A percentile compares a stretch with the other conserved stretches of the same genome.
Evolutionary conservation across 2,797 vertebrate species (phyloP).

Genomic region (Coracias cyanogaster): DNA sequence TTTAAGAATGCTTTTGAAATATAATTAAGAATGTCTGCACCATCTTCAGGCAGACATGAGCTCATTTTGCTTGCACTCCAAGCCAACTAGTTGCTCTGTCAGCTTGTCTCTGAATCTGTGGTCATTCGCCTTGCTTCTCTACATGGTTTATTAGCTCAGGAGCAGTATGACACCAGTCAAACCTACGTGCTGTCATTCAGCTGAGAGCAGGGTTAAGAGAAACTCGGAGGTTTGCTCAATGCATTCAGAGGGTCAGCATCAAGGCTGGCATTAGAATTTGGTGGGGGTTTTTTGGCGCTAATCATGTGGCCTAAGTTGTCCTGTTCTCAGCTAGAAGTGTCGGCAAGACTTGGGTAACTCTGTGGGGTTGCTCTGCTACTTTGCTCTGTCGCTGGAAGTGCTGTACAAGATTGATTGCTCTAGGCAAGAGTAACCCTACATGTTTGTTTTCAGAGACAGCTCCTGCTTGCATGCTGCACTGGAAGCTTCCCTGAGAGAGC

Average conservation of each 20-base stretch:
- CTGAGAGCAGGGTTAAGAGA: not conserved
- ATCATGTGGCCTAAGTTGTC: not conserved
- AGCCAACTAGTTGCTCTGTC: not conserved
- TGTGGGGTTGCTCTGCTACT: fast-evolving
- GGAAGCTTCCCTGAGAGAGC: not conserved
- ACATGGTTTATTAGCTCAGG: not conserved
- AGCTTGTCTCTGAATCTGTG: not conserved
- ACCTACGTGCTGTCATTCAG: not conserved
- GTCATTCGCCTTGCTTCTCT: not conserved
- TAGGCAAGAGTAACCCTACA: not conserved
- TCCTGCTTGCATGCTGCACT: not conserved
- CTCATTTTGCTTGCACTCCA: not conserved
- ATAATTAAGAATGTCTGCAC: not conserved
- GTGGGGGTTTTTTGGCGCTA: not conserved
- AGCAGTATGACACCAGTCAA: not conserved
- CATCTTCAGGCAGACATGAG: not conserved
- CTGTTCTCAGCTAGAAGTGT: not conserved
- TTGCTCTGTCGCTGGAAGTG: not conserved
- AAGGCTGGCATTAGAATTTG: not conserved
- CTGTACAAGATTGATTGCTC: not conserved
- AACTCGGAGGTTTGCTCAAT: fast-evolving
- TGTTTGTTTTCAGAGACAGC: not conserved
- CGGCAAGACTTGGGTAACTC: not conserved
- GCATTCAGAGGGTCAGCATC: not conserved
- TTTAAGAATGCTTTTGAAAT: not conserved